Evolutionary conservation across 2,797 vertebrate genomes (phyloP).

Genomic region (Sebastes miniatus): DNA sequence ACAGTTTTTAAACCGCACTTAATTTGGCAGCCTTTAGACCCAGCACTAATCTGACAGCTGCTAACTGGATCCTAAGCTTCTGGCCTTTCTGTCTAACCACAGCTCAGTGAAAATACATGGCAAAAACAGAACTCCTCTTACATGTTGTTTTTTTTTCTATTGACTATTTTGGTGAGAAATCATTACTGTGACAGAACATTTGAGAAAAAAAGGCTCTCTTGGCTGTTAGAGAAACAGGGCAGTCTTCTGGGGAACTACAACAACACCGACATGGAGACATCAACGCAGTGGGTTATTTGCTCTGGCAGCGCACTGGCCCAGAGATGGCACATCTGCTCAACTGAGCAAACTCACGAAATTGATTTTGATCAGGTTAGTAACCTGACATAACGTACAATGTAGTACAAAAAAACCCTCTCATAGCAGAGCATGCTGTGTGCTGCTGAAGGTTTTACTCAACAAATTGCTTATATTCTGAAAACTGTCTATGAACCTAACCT

Average conservation of each 20-base stretch:
- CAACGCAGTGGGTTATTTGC: slow-evolving; percentile 21
- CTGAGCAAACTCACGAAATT: slow-evolving; percentile 42
- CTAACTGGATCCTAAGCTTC: background rate
- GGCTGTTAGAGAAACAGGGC: background rate
- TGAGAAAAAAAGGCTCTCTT: background rate
- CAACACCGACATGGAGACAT: background rate
- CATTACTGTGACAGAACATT: background rate
- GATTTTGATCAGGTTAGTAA: slow-evolving; percentile 46
- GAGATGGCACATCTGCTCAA: slow-evolving; percentile 42
- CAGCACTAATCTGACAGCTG: slow-evolving; percentile 47
- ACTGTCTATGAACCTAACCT: background rate
- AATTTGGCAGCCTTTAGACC: slow-evolving; percentile 36
- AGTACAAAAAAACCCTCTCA: background rate
- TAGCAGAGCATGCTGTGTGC: background rate
- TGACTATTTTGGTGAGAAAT: background rate
- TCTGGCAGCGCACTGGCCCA: slow-evolving; percentile 22
- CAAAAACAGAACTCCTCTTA: background rate
- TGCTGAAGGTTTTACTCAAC: background rate
- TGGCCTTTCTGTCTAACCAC: background rate
- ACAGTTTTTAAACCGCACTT: background rate
- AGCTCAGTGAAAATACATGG: background rate
- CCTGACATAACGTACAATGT: slow-evolving; percentile 11
- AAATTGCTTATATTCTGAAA: background rate
- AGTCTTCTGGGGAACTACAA: background rate
- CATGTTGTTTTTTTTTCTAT: background rate